Evolutionary conservation across 2,888 invertebrate genomes (phyloP).

Genomic region (Cremastinae sp.): DNA sequence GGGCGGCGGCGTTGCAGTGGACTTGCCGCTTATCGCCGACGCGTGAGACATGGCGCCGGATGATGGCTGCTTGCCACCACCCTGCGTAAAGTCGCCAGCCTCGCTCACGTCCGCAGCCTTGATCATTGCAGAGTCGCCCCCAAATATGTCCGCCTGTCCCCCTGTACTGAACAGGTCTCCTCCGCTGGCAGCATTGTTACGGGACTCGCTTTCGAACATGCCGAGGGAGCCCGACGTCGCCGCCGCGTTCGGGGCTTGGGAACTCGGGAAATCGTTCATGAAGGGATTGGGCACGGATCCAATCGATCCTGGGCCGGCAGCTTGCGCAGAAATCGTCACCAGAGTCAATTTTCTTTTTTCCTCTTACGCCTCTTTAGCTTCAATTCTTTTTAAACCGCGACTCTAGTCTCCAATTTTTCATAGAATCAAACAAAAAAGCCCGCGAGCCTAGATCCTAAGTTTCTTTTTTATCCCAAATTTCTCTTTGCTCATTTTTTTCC

Average conservation of each 20-base stretch:
- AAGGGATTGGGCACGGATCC: slow-evolving; percentile 84
- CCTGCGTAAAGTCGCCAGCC: slow-evolving; percentile 70
- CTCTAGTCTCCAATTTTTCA: not conserved
- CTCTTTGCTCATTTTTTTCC: not conserved
- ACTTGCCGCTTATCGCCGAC: slow-evolving; percentile 71
- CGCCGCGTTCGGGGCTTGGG: slow-evolving; percentile 59
- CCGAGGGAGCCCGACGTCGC: slow-evolving; percentile 67
- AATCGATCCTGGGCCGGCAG: slow-evolving; percentile 82
- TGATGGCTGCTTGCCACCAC: slow-evolving; percentile 59
- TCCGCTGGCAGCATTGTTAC: slow-evolving; percentile 62
- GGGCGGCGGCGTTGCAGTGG: slow-evolving; percentile 79
- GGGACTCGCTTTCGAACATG: slow-evolving; percentile 71
- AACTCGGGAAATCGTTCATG: slow-evolving; percentile 82
- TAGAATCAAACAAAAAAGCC: too few species aligned
- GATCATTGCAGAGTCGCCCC: slow-evolving; percentile 76
- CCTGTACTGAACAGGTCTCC: slow-evolving; percentile 77
- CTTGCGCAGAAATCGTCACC: slow-evolving; percentile 80
- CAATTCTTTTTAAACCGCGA: not conserved
- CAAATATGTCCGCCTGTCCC: slow-evolving; percentile 78
- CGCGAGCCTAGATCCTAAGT: slow-evolving; percentile 28
- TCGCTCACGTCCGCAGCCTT: slow-evolving; percentile 69
- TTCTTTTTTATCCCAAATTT: too few species aligned
- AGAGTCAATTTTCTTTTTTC: slow-evolving; percentile 66
- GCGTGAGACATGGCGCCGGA: slow-evolving; percentile 69
- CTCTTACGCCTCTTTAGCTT: not conserved